Evolutionary conservation across 2,888 invertebrate genomes (phyloP).

Genomic region (Drosophila diplacantha): DNA sequence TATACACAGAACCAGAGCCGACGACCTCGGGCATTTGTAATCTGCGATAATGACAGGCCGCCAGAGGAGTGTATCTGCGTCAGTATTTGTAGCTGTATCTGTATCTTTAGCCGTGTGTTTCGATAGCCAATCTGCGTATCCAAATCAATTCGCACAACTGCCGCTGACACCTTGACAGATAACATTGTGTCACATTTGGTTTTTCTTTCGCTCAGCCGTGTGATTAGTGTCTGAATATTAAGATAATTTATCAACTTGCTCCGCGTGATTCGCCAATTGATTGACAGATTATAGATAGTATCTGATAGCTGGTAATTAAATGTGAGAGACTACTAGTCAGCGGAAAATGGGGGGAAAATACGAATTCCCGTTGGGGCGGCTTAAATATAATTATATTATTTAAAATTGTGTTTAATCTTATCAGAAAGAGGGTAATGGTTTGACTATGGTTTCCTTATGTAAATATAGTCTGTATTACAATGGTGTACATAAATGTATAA

Average conservation of each 20-base stretch:
- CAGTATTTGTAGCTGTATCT: conserved; percentile 1
- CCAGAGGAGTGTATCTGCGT: conserved; percentile 13
- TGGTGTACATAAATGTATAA: not conserved
- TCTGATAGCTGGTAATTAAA: conserved; percentile 14
- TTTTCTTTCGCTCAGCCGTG: conserved; percentile 26
- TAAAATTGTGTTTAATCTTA: not conserved
- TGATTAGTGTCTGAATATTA: conserved; percentile 38
- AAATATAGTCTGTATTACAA: not conserved
- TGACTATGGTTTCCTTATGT: not conserved
- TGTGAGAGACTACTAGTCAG: no score
- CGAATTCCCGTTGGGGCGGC: not conserved
- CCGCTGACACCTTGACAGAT: conserved; percentile 64
- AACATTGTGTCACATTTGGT: conserved; percentile 45
- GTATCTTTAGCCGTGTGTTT: conserved; percentile 25
- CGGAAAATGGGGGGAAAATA: not conserved
- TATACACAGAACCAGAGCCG: conserved; percentile 27
- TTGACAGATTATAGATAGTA: conserved; percentile 21
- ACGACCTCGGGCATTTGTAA: conserved; percentile 56
- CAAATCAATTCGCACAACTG: conserved; percentile 53
- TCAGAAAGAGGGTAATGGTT: not conserved
- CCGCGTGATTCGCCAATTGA: conserved; percentile 13
- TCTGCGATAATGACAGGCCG: conserved; percentile 58
- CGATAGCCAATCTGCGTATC: conserved; percentile 47
- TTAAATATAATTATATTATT: not conserved
- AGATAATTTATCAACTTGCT: conserved; percentile 17